These are phyloP conservation scores for Coelinius sp. DNA, from an alignment of 2,888 invertebrate species.

Conservation along the genomic window DNA sequence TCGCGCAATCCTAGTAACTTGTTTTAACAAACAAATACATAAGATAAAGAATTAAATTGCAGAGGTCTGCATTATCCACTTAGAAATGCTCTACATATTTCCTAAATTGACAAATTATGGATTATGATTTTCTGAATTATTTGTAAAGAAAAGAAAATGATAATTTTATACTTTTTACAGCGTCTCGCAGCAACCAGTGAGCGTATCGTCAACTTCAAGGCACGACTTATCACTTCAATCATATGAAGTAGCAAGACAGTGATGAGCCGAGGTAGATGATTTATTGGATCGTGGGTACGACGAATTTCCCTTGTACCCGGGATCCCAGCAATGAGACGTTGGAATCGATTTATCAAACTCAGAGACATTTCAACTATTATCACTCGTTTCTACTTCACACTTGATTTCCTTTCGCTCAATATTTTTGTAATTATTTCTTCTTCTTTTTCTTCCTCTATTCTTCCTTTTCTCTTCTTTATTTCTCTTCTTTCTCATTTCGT, in stretches of 20 bases:
- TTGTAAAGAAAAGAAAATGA: neutral
- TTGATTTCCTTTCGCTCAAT: constrained; percentile 32
- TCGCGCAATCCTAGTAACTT: neutral
- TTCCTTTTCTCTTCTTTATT: neutral
- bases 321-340: constrained; percentile 50
- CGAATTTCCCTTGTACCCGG: constrained; percentile 65
- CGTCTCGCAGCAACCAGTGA: constrained; percentile 91
- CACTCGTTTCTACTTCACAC: constrained; percentile 24
- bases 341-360: neutral
- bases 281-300: constrained; percentile 62
- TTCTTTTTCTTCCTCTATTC: constrained; percentile 1
- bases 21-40: neutral
- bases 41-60: neutral
- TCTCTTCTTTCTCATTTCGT: neutral
- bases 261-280: constrained; percentile 21
- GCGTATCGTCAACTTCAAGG: constrained; percentile 94
- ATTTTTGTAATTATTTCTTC: constrained; percentile 21
- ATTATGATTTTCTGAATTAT: neutral
- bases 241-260: constrained; percentile 74
- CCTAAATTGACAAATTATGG: neutral
- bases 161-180: constrained; percentile 66
- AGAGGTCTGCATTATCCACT: neutral
- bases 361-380: constrained; percentile 13
- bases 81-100: constrained; percentile 6
- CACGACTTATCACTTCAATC: constrained; percentile 89